Evolutionary conservation across 2,797 vertebrate genomes (phyloP).

Genomic region (Poeciliopsis paucimaculata): DNA sequence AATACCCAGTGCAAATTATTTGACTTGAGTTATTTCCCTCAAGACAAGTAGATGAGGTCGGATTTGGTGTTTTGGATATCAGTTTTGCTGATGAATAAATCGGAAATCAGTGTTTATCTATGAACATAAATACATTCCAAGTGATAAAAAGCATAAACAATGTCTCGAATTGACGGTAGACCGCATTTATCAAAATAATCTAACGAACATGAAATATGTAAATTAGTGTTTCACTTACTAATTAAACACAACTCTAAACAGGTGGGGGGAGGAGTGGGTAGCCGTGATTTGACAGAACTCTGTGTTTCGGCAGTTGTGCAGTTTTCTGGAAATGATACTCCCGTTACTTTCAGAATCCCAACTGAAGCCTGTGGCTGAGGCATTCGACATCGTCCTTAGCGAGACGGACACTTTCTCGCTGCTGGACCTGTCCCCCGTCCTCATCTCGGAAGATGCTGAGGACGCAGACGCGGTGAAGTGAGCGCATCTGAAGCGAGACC

Average conservation of each 20-base stretch:
- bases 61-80: not conserved
- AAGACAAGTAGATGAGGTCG: not conserved
- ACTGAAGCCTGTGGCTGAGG: slow-evolving; percentile 34
- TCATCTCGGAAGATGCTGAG: slow-evolving; percentile 79
- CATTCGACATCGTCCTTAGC: slow-evolving; percentile 72
- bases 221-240: too few relatives aligned
- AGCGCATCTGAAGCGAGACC: slow-evolving; percentile 34
- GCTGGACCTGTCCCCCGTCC: slow-evolving; percentile 76
- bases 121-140: not conserved
- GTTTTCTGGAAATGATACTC: not conserved
- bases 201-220: too few relatives aligned
- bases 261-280: too few relatives aligned
- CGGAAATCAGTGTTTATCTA: not conserved
- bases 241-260: too few relatives aligned
- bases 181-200: not conserved
- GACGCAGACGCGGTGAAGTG: slow-evolving; percentile 81
- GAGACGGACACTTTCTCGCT: slow-evolving; percentile 85
- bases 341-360: not conserved
- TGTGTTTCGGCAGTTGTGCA: too few relatives aligned
- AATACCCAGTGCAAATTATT: not conserved
- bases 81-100: not conserved
- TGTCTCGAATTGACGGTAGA: not conserved
- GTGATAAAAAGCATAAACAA: not conserved
- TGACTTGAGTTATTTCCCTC: not conserved
- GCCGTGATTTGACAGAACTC: too few relatives aligned